Base-by-base conservation (phyloP, 92 coral and sea anemone genomes). In the Phenganax subtilis region DNA sequence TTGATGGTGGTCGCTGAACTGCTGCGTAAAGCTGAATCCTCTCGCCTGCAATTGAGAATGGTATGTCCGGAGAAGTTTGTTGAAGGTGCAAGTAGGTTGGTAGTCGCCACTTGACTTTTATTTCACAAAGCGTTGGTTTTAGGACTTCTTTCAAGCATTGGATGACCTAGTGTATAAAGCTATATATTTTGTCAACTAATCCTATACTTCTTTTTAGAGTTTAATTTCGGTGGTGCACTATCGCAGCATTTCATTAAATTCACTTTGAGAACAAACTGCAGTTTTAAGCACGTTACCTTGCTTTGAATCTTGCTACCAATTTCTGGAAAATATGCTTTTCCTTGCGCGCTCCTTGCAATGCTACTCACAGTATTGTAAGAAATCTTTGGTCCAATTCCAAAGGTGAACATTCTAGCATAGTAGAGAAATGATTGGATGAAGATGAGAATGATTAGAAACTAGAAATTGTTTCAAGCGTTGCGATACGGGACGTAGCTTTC, bases 331-430 rank as follows among this genome's bases (percentile, higher is more conserved):
- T 85, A 89, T 2, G 98, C 97, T 67, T 89, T 87, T 3, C 98
- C 98, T 69, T 85, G 81, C 0, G 89, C 91, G 15, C 91, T 90
- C 9, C 91, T 90, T 20, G 96, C 98, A 76, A 94, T 90, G 65
- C 94, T 91, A 78, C 91, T 92, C 8, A 94, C 90, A 53, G 90
- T 84, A 57, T 87, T 85, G 66, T 92, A 92, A 76, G 96, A 94
- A 1, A 97, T 97, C 75, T 94, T 97, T 6, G 97, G 97, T 51
- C 98, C 98, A 44, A 94, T 87, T 17, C 98, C 98, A 89, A 94
- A 94, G 68, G 97, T 90, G 78, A 86, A 92, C 75, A 94, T 87
- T 75, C 98, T 94, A 86, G 30, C 57, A 55, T 66, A 9, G 67
- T 16, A 27, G 20, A 63, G 61, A 27, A 55, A 9, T 14, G 9